Percentiles rank a stretch among this genome's conserved stretches.
Evolutionary conservation across 2,797 vertebrate species (phyloP).

Genomic region (Cottoperca gobio): DNA sequence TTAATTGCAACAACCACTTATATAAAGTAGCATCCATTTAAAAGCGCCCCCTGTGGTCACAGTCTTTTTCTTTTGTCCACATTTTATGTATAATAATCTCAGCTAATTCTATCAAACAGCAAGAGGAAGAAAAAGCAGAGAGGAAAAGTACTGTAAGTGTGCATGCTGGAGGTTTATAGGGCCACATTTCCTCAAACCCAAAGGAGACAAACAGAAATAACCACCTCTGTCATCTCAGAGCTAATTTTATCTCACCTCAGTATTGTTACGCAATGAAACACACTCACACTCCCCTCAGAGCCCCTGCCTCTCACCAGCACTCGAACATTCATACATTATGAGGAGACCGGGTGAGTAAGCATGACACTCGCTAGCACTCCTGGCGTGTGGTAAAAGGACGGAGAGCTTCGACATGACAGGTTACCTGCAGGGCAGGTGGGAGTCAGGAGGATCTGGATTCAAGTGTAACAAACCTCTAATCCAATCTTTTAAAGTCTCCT

Average conservation of each 20-base stretch:
- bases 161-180: slow-evolving; percentile 24
- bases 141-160: neutral
- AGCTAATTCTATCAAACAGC: neutral
- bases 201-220: slow-evolving; percentile 75
- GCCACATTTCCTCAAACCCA: slow-evolving; percentile 62
- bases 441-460: slow-evolving; percentile 30
- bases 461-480: neutral
- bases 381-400: slow-evolving; percentile 5
- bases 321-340: slow-evolving; percentile 41
- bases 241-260: slow-evolving; percentile 79
- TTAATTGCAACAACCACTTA: neutral
- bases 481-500: neutral
- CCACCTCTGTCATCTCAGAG: slow-evolving; percentile 70
- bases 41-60: neutral
- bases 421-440: slow-evolving; percentile 50
- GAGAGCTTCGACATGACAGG: slow-evolving; percentile 38
- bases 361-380: slow-evolving; percentile 45
- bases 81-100: neutral
- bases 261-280: slow-evolving; percentile 74
- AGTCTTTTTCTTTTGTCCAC: neutral
- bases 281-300: slow-evolving; percentile 38
- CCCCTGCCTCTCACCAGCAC: slow-evolving; percentile 47
- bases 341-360: slow-evolving; percentile 54
- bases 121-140: neutral
- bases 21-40: neutral